Base-by-base conservation (phyloP, 2,888 invertebrate genomes). In the Nycteola revayana region DNA sequence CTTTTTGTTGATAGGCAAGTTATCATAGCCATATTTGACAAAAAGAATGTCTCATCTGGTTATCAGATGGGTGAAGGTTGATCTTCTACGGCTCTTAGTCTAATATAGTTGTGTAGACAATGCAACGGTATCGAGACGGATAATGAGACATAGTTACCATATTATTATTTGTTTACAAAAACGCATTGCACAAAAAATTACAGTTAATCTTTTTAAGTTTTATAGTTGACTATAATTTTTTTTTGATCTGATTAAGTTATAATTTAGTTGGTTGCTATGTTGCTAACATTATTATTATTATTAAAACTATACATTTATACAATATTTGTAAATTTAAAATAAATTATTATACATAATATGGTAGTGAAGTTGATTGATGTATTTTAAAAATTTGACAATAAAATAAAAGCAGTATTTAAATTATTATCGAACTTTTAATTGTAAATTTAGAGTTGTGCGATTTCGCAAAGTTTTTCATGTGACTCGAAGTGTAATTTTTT, bases 381-480 rank as follows among this genome's bases (percentile, higher is more conserved):
- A 78, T 79, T 82, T 82, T 64, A 66, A 76, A 60, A 65, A 82
- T 74, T 82, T 73, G 87, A 87, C 86, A 87, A 86, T 86, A 87
- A 86, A 84, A 37, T 51, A 40, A 84, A 82, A 85, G 73, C 85
- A 86, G 85, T 87, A 86, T 86, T 87, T 84, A 83, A 79, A 80
- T 77, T 78, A 80, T 77, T 78, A 77, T 75, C 71, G 50, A 67
- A 71, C 31, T 49, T 21, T 30, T 42, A 43, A 38, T 42, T 57
- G 52, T 56, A 59, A 49, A 51, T 45, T 55, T 55, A 40, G 35
- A 31, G 28, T 14, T 29, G 39, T 41, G 36, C 28, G 27, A 7
- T 33, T 37, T 37, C 42, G 40, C 38, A 34, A 48, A 36, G 28
- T 43, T 51, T 53, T 51, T 53, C 49, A 42, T 7, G 10, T 28